Base-by-base conservation (phyloP, 1,140 invertebrate genomes). In the Samia ricini region DNA sequence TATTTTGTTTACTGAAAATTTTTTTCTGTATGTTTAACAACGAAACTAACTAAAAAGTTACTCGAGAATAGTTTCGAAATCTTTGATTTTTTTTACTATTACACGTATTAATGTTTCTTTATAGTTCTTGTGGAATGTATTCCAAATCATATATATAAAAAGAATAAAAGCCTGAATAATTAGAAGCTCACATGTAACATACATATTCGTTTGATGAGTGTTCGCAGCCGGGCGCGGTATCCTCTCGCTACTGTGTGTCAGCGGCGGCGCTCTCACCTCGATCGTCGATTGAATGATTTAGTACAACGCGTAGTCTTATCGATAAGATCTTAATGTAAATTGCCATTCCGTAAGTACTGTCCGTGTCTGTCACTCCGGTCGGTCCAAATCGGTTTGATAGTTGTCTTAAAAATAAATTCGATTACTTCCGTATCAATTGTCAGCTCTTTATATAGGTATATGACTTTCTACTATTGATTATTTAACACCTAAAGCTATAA, bases 291-390 rank as follows among this genome's bases (percentile, higher is more conserved):
- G n/a, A 19, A 51, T 48, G 23, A 42, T 42, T 42, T 42, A 42
- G 33, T 42, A 63, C 56, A 67, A 72, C 68, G 71, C 68, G 64
- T 72, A 70, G 54, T 64, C 61, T 23, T 64, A 60, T 66, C 62
- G 78, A 81, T 81, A 74, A 61, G 56, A 81, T 81, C 77, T 75
- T 60, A 56, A 64, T 64, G 65, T 63, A 68, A 77, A 76, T 76
- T 72, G 68, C 74, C 70, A 68, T 68, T 71, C 61, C 56, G 22
- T 22, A n/a, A n/a, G n/a, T n/a, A 60, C 64, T 67, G 64, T 70
- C 77, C 70, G 79, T 67, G 64, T 70, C 77, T 71, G 79, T 76
- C 76, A 77, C 60, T 67, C 61, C 36, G 29, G 49, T n/a, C n/a
- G n/a, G n/a, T n/a, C n/a, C 55, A 64, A 63, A 59, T 61, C 66